Evolutionary conservation across 2,888 invertebrate genomes (phyloP).

Genomic region (Cataglyphis albicans): DNA sequence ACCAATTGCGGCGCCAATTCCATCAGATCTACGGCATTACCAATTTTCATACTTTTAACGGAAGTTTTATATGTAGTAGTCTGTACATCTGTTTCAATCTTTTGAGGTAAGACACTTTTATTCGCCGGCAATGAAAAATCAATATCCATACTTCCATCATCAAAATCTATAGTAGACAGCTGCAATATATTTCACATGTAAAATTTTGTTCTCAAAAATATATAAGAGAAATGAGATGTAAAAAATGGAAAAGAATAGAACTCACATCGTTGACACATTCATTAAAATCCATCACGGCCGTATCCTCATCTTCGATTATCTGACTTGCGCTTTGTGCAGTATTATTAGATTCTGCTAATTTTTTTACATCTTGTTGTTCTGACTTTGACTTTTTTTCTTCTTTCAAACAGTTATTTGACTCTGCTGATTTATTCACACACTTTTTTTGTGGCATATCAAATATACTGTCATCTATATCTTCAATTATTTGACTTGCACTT

Average conservation of each 20-base stretch:
- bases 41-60: constrained; percentile 47
- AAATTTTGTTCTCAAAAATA: background rate
- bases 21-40: constrained; percentile 76
- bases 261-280: constrained; percentile 76
- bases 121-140: background rate
- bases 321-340: constrained; percentile 17
- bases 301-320: constrained; percentile 11
- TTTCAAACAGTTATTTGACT: constrained; percentile 17
- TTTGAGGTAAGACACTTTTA: background rate
- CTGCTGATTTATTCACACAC: constrained; percentile 9
- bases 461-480: constrained; percentile 57
- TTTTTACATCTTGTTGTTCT: background rate
- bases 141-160: constrained; percentile 63
- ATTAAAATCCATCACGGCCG: constrained; percentile 60
- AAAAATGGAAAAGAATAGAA: background rate
- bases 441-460: constrained; percentile 56
- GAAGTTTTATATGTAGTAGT: constrained; percentile 14
- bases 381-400: constrained; percentile 60
- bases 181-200: constrained; percentile 49
- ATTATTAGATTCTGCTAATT: constrained; percentile 9
- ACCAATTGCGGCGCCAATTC: constrained; percentile 85
- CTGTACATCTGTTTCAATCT: background rate
- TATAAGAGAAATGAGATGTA: background rate
- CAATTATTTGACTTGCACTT: constrained; percentile 37
- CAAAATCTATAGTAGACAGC: constrained; percentile 76